These are phyloP conservation scores for Erannis defoliaria DNA, from an alignment of 2,888 invertebrate species.

Conservation along the genomic window DNA sequence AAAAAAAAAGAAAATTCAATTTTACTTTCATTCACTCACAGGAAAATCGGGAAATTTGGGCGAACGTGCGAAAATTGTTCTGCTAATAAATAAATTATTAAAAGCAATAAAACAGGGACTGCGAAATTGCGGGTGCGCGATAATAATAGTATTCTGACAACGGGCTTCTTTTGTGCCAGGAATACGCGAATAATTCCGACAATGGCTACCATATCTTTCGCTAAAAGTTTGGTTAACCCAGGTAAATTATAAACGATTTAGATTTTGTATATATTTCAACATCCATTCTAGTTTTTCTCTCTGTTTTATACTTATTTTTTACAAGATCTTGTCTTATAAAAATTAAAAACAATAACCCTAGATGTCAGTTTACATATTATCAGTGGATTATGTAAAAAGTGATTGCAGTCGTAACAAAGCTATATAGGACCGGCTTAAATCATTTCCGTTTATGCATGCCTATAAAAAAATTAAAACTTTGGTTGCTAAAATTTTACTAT, in stretches of 20 bases:
- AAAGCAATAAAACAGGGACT: too few species aligned
- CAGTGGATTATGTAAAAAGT: constrained; percentile 69
- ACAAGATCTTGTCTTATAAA: too few species aligned
- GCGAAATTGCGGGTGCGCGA: too few species aligned
- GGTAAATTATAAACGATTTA: constrained; percentile 56
- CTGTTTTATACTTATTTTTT: neutral
- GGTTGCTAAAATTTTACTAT: neutral
- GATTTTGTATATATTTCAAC: neutral
- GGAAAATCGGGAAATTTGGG: too few species aligned
- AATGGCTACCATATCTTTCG: constrained; percentile 80
- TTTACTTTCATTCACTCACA: too few species aligned
- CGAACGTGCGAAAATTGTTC: too few species aligned
- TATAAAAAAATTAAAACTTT: too few species aligned
- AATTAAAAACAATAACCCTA: constrained; percentile 1
- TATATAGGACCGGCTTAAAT: neutral
- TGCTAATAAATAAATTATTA: too few species aligned
- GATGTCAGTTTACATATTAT: constrained; percentile 33
- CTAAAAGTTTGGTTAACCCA: constrained; percentile 84
- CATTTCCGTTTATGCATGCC: neutral
- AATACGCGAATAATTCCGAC: constrained; percentile 1
- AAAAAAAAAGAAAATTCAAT: too few species aligned
- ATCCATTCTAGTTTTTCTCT: neutral
- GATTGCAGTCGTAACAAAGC: neutral
- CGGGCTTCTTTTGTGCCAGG: too few species aligned
- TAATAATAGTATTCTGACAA: too few species aligned